Conservation (phyloP, 2,888 invertebrate genomes). For the Dusona sp. region DNA sequence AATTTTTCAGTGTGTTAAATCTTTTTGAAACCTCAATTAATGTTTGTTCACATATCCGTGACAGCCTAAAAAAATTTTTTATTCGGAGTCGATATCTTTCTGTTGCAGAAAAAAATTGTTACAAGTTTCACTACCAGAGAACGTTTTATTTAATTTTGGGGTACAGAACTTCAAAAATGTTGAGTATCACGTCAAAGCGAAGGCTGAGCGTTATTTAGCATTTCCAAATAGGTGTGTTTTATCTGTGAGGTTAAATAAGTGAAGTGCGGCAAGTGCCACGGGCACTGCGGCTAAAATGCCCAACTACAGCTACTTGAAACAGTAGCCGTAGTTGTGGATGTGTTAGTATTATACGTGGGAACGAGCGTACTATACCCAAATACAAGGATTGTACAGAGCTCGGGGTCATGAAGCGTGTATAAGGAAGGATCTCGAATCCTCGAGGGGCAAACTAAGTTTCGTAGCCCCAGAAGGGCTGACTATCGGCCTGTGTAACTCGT, state of each 20-base stretch:
- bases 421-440: slow-evolving; percentile 38
- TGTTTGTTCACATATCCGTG: neutral
- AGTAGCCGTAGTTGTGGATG: slow-evolving; percentile 2
- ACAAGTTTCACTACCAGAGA: neutral
- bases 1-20: neutral
- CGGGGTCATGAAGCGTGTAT: slow-evolving; percentile 9
- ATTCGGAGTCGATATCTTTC: neutral
- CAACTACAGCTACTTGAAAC: slow-evolving; percentile 17
- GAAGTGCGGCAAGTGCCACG: slow-evolving; percentile 20
- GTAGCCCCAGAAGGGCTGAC: slow-evolving; percentile 43
- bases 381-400: neutral
- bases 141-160: neutral
- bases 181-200: neutral
- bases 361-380: neutral
- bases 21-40: too few species aligned
- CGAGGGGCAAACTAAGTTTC: slow-evolving; percentile 53
- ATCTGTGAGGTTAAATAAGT: slow-evolving; percentile 1
- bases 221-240: neutral
- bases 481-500: slow-evolving; percentile 15
- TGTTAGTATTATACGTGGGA: neutral
- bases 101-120: neutral
- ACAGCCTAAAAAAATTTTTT: neutral
- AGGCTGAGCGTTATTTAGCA: neutral
- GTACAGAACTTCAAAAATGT: neutral
- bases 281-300: slow-evolving; percentile 27